Base-by-base conservation (phyloP, 2,888 invertebrate genomes). In the Drosophila prolongata region DNA sequence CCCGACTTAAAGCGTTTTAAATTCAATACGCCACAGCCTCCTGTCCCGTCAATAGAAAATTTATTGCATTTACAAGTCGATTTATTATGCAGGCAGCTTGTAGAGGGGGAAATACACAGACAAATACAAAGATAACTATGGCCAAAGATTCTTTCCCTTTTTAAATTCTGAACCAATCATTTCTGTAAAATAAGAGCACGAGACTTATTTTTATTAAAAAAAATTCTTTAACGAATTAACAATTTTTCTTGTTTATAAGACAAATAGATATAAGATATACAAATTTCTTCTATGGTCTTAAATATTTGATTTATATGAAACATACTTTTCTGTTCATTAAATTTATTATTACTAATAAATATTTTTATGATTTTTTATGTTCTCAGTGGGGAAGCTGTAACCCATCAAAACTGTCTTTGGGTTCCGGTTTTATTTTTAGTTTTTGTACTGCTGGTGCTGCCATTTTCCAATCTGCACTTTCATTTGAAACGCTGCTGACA, bases 1-100 rank as follows among this genome's bases (percentile, higher is more conserved):
- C 30, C 6, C 11, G 47, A 11, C 53, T 54, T 76, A 69, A 79
- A 77, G 79, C 70, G 78, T 76, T 83, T 87, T 82, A 77, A 84
- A 87, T 85, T 85, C 80, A 73, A 76, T 76, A 67, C 74, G 75
- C 80, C 85, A 61, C 46, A 50, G 49, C 60, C 49, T 52, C 13
- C 19, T 34, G 38, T 40, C 53, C 59, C 65, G 67, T 73, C 83
- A 80, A 87, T 87, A 74, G 79, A 61, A 72, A 83, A 83, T 85
- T 80, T 85, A 87, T 85, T 80, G 87, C 87, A 87, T 87, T 86
- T 83, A 81, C 84, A 81, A 83, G 81, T 81, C 87, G 81, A 87
- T 83, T 87, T 87, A 84, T 87, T 83, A 87, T 87, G 87, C 85
- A 84, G 50, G 11, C 50, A 61, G 61, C 56, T 68, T 54, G 62